Base-by-base conservation (phyloP, 2,113 vertebrate genomes). In the Stegastes partitus region DNA sequence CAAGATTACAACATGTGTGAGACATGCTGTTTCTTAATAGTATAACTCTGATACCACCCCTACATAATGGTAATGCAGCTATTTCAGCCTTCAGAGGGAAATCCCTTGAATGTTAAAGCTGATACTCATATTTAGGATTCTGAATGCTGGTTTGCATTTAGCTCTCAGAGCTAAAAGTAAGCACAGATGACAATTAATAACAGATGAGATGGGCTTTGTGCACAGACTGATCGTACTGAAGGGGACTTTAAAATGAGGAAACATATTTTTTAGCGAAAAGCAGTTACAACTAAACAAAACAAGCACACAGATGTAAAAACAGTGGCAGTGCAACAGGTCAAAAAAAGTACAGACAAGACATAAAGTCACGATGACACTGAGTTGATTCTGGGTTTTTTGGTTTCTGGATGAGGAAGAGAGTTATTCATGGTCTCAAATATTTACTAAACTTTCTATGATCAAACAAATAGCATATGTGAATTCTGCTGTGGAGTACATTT, bases 121-220 rank as follows among this genome's bases (percentile, higher is more conserved):
- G 64, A 66, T 12, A 49, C 8, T 42, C 59, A 8, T n/a, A 8
- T 59, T 64, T 10, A 31, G 53, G 23, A 65, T 61, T 51, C 23
- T 68, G 12, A 57, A 26, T 7, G 47, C 59, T 47, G 45, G 4
- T 79, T 50, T 26, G 59, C 47, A n/a, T 49, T 12, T 64, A 75
- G 59, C 22, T 56, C 71, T 55, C 73, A 58, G 25, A 76, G 42
- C 53, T 57, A 57, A 56, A 75, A 59, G 65, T 49, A 34, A 82
- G 73, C 55, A 55, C 54, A 69, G 44, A 14, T 67, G 59, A 83
- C 70, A 63, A 88, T 90, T 62, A 87, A 54, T 61, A 90, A 83
- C 90, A 91, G 84, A 91, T 85, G 87, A 91, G 84, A 91, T 85
- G 87, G 68, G 63, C 44, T 72, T 51, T 23, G 63, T 34, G 64